A percentile compares a stretch with the other conserved stretches of the same genome.
Conservation (phyloP, 2,113 vertebrate genomes). For the Sitta europaea region DNA sequence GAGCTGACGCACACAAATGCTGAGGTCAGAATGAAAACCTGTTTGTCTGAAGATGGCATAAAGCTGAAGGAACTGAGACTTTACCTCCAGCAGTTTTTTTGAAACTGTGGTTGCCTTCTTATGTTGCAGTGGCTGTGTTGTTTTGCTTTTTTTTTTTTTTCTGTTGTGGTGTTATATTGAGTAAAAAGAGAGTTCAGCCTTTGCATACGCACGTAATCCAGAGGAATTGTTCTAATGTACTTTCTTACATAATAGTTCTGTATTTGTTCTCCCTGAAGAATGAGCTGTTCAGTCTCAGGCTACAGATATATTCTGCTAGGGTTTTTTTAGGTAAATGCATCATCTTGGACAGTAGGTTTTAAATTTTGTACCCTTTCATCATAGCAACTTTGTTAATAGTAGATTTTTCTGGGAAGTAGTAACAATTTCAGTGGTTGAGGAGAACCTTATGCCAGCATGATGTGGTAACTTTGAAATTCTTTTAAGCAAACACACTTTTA, state of each 20-base stretch:
- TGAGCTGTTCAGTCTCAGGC: background rate
- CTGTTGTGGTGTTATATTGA: background rate
- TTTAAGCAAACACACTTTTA: background rate
- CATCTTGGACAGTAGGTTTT: background rate
- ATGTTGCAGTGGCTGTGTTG: background rate
- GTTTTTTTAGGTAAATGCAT: constrained; percentile 8
- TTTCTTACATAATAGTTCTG: constrained; percentile 24
- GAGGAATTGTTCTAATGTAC: constrained; percentile 10
- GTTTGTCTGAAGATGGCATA: constrained; percentile 53
- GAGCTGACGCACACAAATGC: constrained; percentile 48
- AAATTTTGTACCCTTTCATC: background rate
- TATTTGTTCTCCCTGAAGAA: constrained; percentile 26
- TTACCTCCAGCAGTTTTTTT: constrained; percentile 45
- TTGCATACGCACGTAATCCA: background rate
- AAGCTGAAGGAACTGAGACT: constrained; percentile 38
- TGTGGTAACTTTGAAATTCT: background rate
- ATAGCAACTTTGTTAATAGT: background rate
- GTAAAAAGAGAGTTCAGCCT: background rate
- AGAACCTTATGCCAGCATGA: background rate
- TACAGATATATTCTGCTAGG: background rate
- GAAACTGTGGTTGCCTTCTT: background rate
- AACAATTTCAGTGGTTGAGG: background rate
- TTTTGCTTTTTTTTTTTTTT: constrained; percentile 16
- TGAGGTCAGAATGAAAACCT: constrained; percentile 60
- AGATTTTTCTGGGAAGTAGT: background rate